phyloP scores from a whole-genome alignment of 1,140 invertebrate species.

The Chrysoperla carnea region DNA sequence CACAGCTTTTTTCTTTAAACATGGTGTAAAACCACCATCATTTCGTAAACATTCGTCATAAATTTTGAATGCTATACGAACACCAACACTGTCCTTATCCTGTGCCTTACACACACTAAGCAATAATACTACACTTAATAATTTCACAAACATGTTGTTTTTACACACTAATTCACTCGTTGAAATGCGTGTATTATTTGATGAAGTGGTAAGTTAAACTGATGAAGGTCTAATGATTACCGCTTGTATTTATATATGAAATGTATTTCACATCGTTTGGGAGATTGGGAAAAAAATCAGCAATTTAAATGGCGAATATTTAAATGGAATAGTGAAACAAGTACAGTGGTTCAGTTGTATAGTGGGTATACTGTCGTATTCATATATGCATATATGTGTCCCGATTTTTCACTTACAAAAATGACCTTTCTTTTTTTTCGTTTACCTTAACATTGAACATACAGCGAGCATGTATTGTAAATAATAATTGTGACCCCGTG shows the following conservation, averaged over 20 bases:
- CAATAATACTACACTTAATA: conserved; percentile 15
- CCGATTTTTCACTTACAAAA: too few relatives aligned
- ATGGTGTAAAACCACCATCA: conserved; percentile 42
- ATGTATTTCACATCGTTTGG: too few relatives aligned
- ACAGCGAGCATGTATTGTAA: too few relatives aligned
- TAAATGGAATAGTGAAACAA: too few relatives aligned
- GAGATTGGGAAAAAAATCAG: too few relatives aligned
- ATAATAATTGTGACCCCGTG: too few relatives aligned
- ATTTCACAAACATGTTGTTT: conserved; percentile 13
- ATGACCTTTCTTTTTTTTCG: too few relatives aligned
- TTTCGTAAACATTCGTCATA: conserved; percentile 41
- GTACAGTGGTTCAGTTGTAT: too few relatives aligned
- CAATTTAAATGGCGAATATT: too few relatives aligned
- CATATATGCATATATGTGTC: too few relatives aligned
- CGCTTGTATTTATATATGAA: background rate
- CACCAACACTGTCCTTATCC: conserved; percentile 24
- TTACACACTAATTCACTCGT: conserved; percentile 5
- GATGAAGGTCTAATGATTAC: background rate
- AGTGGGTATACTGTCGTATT: too few relatives aligned
- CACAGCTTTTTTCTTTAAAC: conserved; percentile 64
- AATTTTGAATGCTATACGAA: conserved; percentile 32
- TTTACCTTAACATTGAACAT: too few relatives aligned
- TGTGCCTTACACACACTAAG: conserved; percentile 8
- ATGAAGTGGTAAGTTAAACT: background rate
- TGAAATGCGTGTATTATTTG: background rate